phyloP scores from a whole-genome alignment of 2,888 invertebrate species.

The Operophtera brumata region DNA sequence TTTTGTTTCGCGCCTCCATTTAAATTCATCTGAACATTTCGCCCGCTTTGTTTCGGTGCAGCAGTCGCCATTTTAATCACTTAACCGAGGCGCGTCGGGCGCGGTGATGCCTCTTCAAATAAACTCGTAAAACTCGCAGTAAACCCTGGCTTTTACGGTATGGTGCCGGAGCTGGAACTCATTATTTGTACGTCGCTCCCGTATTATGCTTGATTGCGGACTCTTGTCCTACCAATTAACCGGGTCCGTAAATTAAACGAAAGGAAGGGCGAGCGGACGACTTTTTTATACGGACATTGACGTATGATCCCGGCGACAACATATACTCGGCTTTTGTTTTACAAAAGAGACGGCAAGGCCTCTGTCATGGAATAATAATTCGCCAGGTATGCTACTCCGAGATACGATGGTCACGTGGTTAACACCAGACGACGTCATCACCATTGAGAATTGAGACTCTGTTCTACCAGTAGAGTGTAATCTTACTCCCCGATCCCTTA shows the following conservation, averaged over 20 bases:
- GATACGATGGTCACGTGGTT: too few species aligned
- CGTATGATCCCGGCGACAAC: not conserved
- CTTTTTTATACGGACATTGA: constrained; percentile 27
- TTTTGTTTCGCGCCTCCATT: constrained; percentile 64
- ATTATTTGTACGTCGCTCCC: constrained; percentile 51
- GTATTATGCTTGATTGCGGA: constrained; percentile 48
- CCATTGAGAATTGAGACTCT: too few species aligned
- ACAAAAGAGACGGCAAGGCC: not conserved
- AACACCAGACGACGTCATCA: too few species aligned
- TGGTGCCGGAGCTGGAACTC: constrained; percentile 44
- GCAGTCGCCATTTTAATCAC: constrained; percentile 72
- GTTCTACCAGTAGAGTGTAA: too few species aligned
- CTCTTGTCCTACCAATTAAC: constrained; percentile 53
- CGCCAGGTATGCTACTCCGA: too few species aligned
- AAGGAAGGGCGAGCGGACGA: constrained; percentile 28
- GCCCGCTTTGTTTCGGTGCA: constrained; percentile 61
- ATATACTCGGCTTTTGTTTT: not conserved
- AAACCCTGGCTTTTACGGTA: constrained; percentile 48
- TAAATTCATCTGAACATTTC: constrained; percentile 72
- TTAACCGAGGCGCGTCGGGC: constrained; percentile 59
- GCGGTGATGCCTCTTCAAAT: constrained; percentile 46
- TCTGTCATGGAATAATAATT: too few species aligned
- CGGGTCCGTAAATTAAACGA: constrained; percentile 48
- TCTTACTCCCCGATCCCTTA: too few species aligned
- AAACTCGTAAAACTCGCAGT: constrained; percentile 55